These are phyloP conservation scores for Anabacerthia variegaticeps DNA, from an alignment of 2,797 vertebrate species.

Conservation along the genomic window DNA sequence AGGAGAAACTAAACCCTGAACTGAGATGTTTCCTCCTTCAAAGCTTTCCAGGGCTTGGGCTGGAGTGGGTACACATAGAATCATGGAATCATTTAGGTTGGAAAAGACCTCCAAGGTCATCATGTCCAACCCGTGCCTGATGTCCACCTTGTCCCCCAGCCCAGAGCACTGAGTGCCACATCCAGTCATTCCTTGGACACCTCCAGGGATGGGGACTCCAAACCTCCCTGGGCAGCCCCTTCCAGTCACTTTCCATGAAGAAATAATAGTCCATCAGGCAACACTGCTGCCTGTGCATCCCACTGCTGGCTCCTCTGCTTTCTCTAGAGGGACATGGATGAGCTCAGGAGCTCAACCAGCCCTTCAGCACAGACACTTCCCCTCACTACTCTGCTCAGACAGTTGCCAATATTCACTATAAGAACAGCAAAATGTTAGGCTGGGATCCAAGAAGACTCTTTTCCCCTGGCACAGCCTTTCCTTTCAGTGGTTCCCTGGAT, in stretches of 20 bases:
- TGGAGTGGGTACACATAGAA: neutral
- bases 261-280: neutral
- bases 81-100: neutral
- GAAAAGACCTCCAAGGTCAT: neutral
- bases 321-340: neutral
- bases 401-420: neutral
- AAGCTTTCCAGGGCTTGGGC: neutral
- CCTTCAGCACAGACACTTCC: neutral
- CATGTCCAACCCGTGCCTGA: fast-evolving
- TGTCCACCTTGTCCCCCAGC: neutral
- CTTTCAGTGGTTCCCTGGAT: neutral
- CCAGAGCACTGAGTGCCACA: neutral
- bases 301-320: neutral
- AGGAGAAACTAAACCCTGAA: neutral
- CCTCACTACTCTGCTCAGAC: neutral
- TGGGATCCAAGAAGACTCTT: neutral
- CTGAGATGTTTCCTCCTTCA: neutral
- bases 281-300: neutral
- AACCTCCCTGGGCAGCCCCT: neutral
- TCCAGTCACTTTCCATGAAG: neutral
- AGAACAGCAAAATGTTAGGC: neutral
- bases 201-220: neutral
- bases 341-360: neutral
- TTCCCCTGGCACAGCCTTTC: neutral
- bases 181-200: neutral